phyloP scores from a whole-genome alignment of 2,797 vertebrate genomes.

The Sebastes hopkinsi region DNA sequence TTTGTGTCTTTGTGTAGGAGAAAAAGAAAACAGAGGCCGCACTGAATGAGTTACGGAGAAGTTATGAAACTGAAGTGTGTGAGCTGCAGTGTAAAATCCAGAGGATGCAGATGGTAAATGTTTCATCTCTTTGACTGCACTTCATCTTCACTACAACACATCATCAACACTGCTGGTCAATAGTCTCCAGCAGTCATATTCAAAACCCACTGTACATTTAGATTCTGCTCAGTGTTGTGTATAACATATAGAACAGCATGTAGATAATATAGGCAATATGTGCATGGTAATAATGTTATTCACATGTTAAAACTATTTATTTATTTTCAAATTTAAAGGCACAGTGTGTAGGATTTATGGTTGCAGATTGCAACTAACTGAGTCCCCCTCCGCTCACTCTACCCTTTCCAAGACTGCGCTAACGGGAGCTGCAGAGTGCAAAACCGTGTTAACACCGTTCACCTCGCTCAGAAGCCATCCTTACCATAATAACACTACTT shows the following conservation, averaged over 20 bases:
- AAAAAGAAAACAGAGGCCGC: conserved; percentile 85
- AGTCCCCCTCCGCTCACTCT: too few relatives aligned
- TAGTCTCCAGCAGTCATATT: neutral
- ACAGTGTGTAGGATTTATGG: too few relatives aligned
- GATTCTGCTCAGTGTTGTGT: neutral
- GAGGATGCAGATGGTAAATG: conserved; percentile 88
- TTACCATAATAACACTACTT: too few relatives aligned
- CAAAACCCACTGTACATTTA: neutral
- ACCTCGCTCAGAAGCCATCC: too few relatives aligned
- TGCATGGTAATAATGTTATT: neutral
- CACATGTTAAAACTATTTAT: neutral
- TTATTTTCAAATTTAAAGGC: neutral
- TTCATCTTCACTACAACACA: neutral
- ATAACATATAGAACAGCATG: neutral
- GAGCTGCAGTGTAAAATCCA: conserved; percentile 94
- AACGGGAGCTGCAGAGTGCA: too few relatives aligned
- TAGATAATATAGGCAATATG: neutral
- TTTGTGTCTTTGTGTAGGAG: conserved; percentile 80
- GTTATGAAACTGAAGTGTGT: conserved; percentile 90
- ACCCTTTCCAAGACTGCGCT: accelerated
- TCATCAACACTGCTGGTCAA: neutral
- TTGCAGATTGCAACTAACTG: too few relatives aligned
- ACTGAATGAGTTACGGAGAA: conserved; percentile 84
- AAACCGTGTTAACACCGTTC: too few relatives aligned
- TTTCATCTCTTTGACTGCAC: neutral